Evolutionary conservation across 2,888 invertebrate genomes (phyloP), one percentile per base, ranked within the genome.

Genomic region (Erebia epiphron): DNA sequence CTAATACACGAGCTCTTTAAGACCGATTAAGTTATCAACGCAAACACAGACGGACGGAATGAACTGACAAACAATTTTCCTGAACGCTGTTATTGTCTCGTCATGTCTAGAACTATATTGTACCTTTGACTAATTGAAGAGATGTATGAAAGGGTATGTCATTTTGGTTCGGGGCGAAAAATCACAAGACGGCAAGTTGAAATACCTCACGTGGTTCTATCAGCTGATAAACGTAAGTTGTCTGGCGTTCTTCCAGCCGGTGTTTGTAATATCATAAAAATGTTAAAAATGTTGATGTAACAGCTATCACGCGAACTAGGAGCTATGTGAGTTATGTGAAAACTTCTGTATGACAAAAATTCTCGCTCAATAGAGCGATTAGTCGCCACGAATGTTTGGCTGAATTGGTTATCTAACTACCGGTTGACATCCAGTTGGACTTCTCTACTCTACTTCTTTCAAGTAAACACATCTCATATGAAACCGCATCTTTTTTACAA

Each of bases 221-320:
- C 88, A 88, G 81, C 82, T 86, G 86, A 86, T 83, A 75, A 77
- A 76, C 77, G 60, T 69, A 61, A 72, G 73, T 73, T 57, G 74
- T 76, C 80, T 90, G 89, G 89, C 89, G 78, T 46, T 69, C 75
- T 75, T 84, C 89, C 90, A 89, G 77, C 50, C 56, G 49, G 1
- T 60, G 78, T 75, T 75, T 75, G 64, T 75, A 75, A 76, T 66
- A 70, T 58, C 64, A 69, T 75, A 78, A 75, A 74, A 73, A 77
- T 74, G 68, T n/a, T 62, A 35, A 69, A 74, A 72, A 71, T 68
- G 57, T 64, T 63, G 49, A 49, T 16, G 68, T 64, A 69, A 70
- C n/a, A 71, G 64, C 60, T 57, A 67, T 65, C 71, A 67, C 67
- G 68, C 63, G 58, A 71, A 71, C 56, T 67, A 18, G 21, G 46